These are phyloP conservation scores for Sciurus niger DNA, from an alignment of 2,113 vertebrate species.

Conservation along the genomic window DNA sequence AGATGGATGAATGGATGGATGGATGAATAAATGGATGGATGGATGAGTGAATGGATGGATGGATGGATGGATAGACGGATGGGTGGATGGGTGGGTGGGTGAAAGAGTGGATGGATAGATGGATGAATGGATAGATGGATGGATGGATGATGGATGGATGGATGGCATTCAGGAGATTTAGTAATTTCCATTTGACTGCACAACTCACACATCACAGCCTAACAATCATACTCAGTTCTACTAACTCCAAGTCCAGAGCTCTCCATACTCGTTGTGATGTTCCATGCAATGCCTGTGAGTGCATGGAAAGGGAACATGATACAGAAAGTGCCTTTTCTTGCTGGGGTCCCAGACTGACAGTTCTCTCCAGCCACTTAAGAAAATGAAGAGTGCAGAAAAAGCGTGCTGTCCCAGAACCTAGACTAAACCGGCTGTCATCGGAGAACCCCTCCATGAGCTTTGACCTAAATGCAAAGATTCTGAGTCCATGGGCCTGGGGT, in stretches of 20 bases:
- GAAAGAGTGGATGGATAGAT: no score
- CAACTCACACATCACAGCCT: background rate
- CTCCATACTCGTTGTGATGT: no score
- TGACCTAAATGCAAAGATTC: background rate
- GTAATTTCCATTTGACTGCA: background rate
- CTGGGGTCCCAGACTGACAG: background rate
- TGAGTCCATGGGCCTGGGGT: no score
- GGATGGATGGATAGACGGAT: no score
- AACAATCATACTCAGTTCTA: background rate
- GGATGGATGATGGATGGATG: background rate
- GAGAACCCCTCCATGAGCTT: background rate
- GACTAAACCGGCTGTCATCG: rapidly evolving
- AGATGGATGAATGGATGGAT: no score
- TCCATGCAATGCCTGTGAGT: background rate
- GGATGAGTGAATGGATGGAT: background rate
- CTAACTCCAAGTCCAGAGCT: background rate
- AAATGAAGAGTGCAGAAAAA: background rate
- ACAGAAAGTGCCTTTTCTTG: background rate
- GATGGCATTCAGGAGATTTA: background rate
- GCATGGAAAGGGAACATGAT: background rate
- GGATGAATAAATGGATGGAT: background rate
- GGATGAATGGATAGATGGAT: no score
- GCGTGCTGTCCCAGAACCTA: rapidly evolving
- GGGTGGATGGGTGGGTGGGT: no score
- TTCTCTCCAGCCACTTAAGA: background rate